Percentiles rank a stretch among this genome's conserved stretches.
Conservation (phyloP, 2,113 vertebrate species). For the Chionis minor region DNA sequence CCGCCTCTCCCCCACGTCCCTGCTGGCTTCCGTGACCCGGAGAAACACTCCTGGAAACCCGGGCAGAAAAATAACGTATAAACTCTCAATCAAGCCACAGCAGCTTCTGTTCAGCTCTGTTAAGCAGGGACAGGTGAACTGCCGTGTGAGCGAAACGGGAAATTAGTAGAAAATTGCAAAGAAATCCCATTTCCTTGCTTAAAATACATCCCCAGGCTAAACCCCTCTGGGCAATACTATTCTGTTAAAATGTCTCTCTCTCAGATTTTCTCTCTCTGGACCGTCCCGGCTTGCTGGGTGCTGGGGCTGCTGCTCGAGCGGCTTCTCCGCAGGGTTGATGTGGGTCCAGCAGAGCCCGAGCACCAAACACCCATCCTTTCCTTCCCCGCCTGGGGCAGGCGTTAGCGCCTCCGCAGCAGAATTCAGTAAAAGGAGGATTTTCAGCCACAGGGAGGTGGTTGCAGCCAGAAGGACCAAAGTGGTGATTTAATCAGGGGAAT, state of each 20-base stretch:
- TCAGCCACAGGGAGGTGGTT: slow-evolving; percentile 57
- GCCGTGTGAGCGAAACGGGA: accelerated
- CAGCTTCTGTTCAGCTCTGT: background rate
- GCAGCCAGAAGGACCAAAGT: slow-evolving; percentile 33
- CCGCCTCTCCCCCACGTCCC: background rate
- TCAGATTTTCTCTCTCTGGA: background rate
- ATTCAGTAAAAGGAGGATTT: slow-evolving; percentile 42
- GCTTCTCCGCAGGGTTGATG: background rate
- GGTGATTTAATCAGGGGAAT: slow-evolving; percentile 66
- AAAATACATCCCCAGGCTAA: background rate
- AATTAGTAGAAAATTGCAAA: background rate
- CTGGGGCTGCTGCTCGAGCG: background rate
- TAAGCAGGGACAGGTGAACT: background rate
- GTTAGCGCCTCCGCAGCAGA: slow-evolving; percentile 40
- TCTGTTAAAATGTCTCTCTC: background rate
- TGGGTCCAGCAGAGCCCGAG: background rate
- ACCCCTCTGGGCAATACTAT: background rate
- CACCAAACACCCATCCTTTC: slow-evolving; percentile 4
- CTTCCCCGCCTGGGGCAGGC: background rate
- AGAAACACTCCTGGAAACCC: background rate
- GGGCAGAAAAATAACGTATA: background rate
- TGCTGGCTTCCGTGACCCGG: background rate
- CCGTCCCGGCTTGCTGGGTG: background rate
- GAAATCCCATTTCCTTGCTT: background rate
- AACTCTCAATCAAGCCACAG: background rate